A percentile compares a stretch with the other conserved stretches of the same genome.
Evolutionary conservation across 2,113 vertebrate species (phyloP).

Genomic region (Gnathonemus echidnorhynchus): DNA sequence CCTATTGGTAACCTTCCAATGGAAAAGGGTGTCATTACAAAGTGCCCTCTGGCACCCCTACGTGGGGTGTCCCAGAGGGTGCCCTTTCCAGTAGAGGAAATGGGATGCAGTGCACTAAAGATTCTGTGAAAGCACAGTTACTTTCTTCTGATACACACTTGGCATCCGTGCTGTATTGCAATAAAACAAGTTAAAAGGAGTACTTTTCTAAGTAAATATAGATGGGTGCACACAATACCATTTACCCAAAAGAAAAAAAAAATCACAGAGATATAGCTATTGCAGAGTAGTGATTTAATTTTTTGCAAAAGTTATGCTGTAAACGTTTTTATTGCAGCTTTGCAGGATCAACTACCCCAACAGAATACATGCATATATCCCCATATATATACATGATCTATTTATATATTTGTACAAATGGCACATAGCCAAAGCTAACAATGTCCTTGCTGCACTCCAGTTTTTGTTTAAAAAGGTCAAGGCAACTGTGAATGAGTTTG

Average conservation of each 20-base stretch:
- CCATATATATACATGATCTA: background rate
- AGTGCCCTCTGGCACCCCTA: background rate
- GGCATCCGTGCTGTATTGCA: background rate
- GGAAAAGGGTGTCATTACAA: background rate
- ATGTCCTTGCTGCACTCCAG: conserved; percentile 33
- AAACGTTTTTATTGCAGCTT: conserved; percentile 31
- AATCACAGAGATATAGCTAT: conserved; percentile 27
- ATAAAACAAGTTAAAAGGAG: background rate
- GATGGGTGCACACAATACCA: background rate
- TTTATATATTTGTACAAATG: background rate
- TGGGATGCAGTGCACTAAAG: background rate
- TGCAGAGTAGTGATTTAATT: conserved; percentile 35
- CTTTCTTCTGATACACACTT: background rate
- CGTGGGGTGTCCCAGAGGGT: background rate
- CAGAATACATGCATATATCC: conserved; percentile 17
- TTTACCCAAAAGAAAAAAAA: conserved; percentile 36
- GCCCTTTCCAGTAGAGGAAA: background rate
- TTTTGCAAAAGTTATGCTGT: conserved; percentile 51
- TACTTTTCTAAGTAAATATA: background rate
- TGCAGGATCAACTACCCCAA: conserved; percentile 23
- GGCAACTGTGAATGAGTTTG: conserved; percentile 32
- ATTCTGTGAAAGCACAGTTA: background rate
- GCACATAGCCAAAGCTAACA: conserved; percentile 15
- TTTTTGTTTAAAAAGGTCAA: conserved; percentile 21
- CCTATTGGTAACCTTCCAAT: background rate